These are phyloP conservation scores for Nipponia nippon DNA, from an alignment of 2,113 vertebrate genomes.

Conservation along the genomic window DNA sequence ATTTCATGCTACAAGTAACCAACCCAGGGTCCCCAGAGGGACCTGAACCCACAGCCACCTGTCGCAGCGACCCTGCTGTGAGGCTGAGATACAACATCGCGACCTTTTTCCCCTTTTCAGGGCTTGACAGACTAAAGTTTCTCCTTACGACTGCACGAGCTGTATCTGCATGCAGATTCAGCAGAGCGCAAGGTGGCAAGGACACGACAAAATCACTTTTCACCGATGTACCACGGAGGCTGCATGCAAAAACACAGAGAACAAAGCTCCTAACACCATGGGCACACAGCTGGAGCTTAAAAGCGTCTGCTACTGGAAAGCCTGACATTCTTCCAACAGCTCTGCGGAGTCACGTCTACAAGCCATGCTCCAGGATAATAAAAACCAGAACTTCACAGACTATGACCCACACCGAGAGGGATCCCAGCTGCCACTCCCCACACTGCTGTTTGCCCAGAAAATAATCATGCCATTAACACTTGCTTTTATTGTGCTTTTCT, in stretches of 20 bases:
- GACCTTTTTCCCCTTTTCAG: not conserved
- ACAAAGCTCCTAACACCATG: accelerated
- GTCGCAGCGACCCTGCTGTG: accelerated
- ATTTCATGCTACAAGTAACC: not conserved
- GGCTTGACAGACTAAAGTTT: accelerated
- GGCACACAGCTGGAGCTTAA: not conserved
- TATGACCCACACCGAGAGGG: accelerated
- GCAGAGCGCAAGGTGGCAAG: accelerated
- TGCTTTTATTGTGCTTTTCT: not conserved
- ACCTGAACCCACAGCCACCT: no score
- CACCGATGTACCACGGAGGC: accelerated
- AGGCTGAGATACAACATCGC: accelerated
- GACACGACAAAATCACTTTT: accelerated
- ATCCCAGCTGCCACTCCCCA: not conserved
- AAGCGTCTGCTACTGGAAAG: not conserved
- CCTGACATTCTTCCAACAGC: not conserved
- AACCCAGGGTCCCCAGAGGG: no score
- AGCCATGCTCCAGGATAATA: not conserved
- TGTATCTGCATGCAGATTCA: accelerated
- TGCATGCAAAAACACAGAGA: accelerated
- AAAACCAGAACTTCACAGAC: not conserved
- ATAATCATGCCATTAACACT: not conserved
- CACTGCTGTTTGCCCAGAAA: not conserved
- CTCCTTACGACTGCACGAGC: accelerated
- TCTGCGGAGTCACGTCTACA: accelerated